phyloP scores from a whole-genome alignment of 2,113 vertebrate genomes.

The Myiagra hebetior region DNA sequence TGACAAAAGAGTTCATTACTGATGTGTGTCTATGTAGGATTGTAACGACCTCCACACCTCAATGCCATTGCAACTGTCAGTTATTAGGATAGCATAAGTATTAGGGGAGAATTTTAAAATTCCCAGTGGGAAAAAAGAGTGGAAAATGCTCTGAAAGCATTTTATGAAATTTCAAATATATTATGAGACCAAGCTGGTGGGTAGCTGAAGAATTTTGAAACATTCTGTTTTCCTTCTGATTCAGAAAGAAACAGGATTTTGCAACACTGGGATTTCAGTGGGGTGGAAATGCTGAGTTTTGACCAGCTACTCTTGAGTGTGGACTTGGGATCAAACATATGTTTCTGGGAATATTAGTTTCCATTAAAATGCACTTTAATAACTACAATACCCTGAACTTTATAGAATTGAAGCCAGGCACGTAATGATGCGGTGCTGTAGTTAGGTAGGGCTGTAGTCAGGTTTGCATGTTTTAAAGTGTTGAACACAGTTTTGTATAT shows the following conservation, averaged over 20 bases:
- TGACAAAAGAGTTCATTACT: neutral
- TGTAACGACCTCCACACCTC: fast-evolving
- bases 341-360: neutral
- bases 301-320: neutral
- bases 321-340: neutral
- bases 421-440: neutral
- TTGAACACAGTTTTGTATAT: neutral
- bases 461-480: neutral
- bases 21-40: neutral
- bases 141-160: conserved; percentile 5
- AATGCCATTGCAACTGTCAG: neutral
- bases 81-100: neutral
- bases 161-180: neutral
- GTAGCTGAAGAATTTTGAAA: neutral
- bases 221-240: neutral
- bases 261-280: neutral
- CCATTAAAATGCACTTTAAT: neutral
- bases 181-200: neutral
- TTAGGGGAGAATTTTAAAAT: neutral
- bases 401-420: neutral
- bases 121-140: neutral
- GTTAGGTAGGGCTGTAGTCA: neutral
- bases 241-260: neutral
- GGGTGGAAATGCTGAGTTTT: conserved; percentile 19
- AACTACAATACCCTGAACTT: neutral